Evolutionary conservation across 2,113 vertebrate genomes (phyloP).

Genomic region (Protomyctophum bolini): DNA sequence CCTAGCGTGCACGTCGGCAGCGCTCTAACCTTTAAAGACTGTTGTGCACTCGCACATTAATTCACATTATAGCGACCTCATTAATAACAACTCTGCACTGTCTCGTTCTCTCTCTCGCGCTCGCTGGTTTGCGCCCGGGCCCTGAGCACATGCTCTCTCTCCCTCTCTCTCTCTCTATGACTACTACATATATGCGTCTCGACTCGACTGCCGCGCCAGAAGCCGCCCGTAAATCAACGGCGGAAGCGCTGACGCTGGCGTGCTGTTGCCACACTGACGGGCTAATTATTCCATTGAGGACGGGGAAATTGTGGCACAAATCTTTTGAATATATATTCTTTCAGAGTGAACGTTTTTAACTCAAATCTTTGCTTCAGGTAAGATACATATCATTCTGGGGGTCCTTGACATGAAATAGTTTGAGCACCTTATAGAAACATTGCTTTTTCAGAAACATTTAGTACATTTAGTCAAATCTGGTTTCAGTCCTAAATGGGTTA

Average conservation of each 20-base stretch:
- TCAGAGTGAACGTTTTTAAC: no score
- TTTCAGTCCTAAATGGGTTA: no score
- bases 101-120: conserved; percentile 38
- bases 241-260: conserved; percentile 70
- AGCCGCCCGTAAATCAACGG: conserved; percentile 76
- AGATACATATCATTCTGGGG: no score
- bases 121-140: neutral
- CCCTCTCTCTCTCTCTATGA: conserved; percentile 49
- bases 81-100: conserved; percentile 79
- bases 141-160: neutral
- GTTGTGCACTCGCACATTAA: conserved; percentile 82
- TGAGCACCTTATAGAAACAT: no score
- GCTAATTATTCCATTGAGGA: conserved; percentile 72
- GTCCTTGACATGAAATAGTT: no score
- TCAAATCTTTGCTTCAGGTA: no score
- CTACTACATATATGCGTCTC: conserved; percentile 24
- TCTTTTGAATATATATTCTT: no score
- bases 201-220: conserved; percentile 53
- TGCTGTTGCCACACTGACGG: conserved; percentile 65
- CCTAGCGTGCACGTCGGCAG: conserved; percentile 45
- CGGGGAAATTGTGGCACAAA: no score
- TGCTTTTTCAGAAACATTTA: no score
- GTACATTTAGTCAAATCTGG: no score
- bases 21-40: conserved; percentile 85
- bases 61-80: conserved; percentile 82